Evolutionary conservation across 1,140 invertebrate genomes (phyloP).

Genomic region (Caenorhabditis remanei): DNA sequence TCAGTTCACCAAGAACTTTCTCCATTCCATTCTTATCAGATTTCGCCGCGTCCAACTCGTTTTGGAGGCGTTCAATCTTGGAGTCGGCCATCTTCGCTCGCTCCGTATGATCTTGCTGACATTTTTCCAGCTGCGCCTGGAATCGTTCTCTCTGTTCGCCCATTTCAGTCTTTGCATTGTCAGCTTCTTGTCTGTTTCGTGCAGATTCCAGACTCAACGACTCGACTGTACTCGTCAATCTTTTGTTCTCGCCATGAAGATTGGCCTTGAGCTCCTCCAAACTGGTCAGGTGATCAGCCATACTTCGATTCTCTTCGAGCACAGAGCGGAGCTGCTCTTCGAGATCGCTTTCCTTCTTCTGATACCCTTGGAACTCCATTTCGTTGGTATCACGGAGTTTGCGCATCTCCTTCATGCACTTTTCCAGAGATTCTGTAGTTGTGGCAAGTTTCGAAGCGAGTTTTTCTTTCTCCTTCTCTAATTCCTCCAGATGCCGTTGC

Average conservation of each 20-base stretch:
- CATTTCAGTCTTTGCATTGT: neutral
- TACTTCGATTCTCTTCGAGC: neutral
- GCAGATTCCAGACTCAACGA: neutral
- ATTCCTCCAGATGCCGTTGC: neutral
- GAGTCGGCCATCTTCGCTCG: neutral
- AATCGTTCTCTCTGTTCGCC: neutral
- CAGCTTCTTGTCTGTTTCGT: neutral
- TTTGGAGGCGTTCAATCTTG: neutral
- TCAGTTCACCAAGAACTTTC: neutral
- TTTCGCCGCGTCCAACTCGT: neutral
- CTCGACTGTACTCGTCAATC: neutral
- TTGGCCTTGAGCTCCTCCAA: neutral
- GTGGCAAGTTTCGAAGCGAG: neutral
- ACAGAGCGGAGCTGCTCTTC: neutral
- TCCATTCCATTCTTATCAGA: neutral
- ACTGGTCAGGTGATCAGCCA: neutral
- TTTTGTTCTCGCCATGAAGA: neutral
- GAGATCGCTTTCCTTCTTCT: neutral
- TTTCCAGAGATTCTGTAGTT: neutral
- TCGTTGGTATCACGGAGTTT: neutral
- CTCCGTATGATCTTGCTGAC: neutral
- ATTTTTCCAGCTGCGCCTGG: neutral
- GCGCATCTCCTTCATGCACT: neutral
- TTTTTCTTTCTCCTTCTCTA: neutral
- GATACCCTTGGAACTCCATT: neutral